Conservation (phyloP, 2,113 vertebrate species). For the Dunckerocampus dactyliophorus region DNA sequence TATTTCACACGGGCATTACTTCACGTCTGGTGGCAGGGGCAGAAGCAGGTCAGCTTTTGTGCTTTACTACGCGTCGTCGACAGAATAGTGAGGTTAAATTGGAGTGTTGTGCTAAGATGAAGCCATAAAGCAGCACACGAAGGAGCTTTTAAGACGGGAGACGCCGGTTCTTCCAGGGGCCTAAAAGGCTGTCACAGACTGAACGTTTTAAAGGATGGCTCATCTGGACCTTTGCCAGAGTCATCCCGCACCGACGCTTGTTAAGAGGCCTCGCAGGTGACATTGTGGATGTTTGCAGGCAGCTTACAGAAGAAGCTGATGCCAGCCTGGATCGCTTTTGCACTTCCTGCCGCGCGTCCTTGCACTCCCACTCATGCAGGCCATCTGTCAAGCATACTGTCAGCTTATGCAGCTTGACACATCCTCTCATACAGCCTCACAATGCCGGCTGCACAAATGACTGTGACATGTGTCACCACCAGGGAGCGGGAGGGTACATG, state of each 20-base stretch:
- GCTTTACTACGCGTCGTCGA: not conserved
- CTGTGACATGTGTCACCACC: slow-evolving; percentile 25
- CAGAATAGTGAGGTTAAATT: too few species aligned
- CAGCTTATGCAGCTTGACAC: slow-evolving; percentile 5
- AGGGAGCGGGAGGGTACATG: slow-evolving; percentile 6
- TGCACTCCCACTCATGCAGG: slow-evolving; percentile 30
- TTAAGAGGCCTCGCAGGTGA: not conserved
- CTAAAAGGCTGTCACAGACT: not conserved
- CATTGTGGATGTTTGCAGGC: too few species aligned
- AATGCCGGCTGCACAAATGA: not conserved
- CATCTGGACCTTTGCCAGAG: slow-evolving; percentile 1
- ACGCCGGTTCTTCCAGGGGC: not conserved
- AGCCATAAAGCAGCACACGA: not conserved
- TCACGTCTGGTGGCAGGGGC: slow-evolving; percentile 53
- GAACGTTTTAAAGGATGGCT: not conserved
- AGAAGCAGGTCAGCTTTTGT: slow-evolving; percentile 14
- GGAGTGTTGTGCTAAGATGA: too few species aligned
- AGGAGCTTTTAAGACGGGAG: not conserved
- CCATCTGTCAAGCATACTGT: slow-evolving; percentile 34
- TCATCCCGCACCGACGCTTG: not conserved
- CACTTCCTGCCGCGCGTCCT: slow-evolving; percentile 16
- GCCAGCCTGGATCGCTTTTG: not conserved
- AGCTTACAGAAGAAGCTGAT: too few species aligned
- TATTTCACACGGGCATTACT: slow-evolving; percentile 60
- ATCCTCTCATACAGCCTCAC: not conserved